Base-by-base conservation (phyloP, 2,797 vertebrate genomes). In the Percopsis omiscomaycus region DNA sequence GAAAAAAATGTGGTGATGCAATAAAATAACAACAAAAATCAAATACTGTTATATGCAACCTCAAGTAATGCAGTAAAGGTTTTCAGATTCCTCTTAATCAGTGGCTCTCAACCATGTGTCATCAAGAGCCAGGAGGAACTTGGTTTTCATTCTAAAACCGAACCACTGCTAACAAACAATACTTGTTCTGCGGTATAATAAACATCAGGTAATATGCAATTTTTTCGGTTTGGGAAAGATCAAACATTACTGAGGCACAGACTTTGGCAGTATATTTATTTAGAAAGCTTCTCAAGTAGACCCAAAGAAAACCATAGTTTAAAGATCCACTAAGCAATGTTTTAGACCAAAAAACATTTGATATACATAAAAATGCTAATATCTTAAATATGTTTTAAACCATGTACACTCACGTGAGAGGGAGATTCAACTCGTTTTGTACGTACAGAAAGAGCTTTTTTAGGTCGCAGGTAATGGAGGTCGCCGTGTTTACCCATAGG, bases 31-130 rank as follows among this genome's bases (percentile, higher is more conserved):
- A 30, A 58, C 28, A n/a, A 66, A 70, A 51, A 64, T 77, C 51
- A 55, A 81, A 67, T 64, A 66, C 10, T 59, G 47, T 70, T 68
- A 72, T 79, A 89, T 89, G 83, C 85, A 85, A 79, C 64, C 74
- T 78, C 80, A 66, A 77, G 72, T n/a, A 69, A 54, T 64, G 71
- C 32, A 58, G 76, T 70, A 2, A 64, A 55, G 51, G 22, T 63
- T 69, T 74, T 59, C 14, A 37, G 12, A 71, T 74, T 63, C 32
- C 22, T 74, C 32, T 45, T 47, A 61, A 64, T 58, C 45, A 59
- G 13, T 2, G 6, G 15, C 14, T 15, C 15, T 27, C 10, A 56
- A 37, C 9, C 37, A 42, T 22, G 22, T 22, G 22, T 22, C 22
- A 22, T 22, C 22, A 22, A 22, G 22, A 22, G 22, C 22, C 22